Evolutionary conservation across 2,113 vertebrate genomes (phyloP), one percentile per base, ranked within the genome.

Genomic region (Ageneiosus marmoratus): DNA sequence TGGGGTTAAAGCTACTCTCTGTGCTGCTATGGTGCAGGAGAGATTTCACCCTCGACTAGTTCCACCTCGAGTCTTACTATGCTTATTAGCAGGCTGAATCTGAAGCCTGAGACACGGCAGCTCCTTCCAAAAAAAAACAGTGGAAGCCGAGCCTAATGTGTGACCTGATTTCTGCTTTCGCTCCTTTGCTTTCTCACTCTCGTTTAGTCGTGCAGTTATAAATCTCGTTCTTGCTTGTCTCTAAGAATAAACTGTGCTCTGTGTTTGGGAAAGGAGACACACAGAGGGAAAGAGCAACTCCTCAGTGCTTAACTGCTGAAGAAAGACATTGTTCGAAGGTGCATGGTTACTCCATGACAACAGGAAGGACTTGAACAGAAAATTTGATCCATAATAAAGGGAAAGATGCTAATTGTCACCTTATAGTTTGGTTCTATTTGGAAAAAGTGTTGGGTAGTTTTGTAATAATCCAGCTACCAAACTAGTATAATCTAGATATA

Each of bases 321-420:
- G 48, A 82, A 90, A 87, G 53, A 81, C 88, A 89, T 91, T 89
- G 83, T 89, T 82, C 81, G 50, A 72, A 74, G 74, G 81, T 78
- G 80, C 77, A 34, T 69, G 75, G 72, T 84, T 85, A 74, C 85
- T 90, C 84, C 88, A 87, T 88, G 86, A 88, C 87, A 88, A 88
- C 88, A 74, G 37, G 79, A 77, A 48, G 55, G 27, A 58, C 50
- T 84, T 79, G 46, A 55, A 84, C 53, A 58, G 0, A 67, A 60
- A 46, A 50, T 34, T 5, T 53, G 32, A 34, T 32, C 1, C 24
- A 11, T 22, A 22, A 53, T 22, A 22, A 16, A 34, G 46, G 15
- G 18, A 5, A 46, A 27, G 44, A 44, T 44, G 16, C 7, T 6
- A 34, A 67, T 67, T 67, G 63, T 67, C 20, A 27, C 41, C 22